Conservation (phyloP, 2,797 vertebrate genomes). For the Halcyon smyrnensis region DNA sequence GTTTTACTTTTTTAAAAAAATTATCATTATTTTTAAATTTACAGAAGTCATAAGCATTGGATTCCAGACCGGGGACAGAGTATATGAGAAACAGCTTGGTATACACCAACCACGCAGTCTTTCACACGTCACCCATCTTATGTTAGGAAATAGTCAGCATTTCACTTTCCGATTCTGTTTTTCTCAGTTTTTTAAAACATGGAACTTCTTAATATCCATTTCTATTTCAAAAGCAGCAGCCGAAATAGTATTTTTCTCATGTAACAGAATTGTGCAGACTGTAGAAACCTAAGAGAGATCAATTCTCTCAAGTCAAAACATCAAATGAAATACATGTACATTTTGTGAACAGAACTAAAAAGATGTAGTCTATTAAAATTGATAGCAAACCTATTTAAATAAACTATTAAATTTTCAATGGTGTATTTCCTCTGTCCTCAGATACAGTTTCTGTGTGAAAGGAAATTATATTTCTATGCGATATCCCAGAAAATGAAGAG, state of each 20-base stretch:
- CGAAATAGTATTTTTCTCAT: neutral
- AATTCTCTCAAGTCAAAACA: neutral
- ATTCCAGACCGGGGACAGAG: neutral
- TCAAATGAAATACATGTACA: neutral
- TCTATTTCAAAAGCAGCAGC: neutral
- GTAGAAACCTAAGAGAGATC: neutral
- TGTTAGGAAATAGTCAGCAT: neutral
- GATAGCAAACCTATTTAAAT: neutral
- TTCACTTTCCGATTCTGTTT: neutral
- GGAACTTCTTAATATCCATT: neutral
- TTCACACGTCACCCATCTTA: neutral
- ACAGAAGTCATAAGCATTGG: neutral
- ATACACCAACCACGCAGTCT: neutral
- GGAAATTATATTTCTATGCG: neutral
- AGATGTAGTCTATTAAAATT: neutral
- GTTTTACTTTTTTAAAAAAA: too few relatives aligned
- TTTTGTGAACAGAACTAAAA: slow-evolving; percentile 5
- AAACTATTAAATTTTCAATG: neutral
- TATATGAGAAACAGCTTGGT: neutral
- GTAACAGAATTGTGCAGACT: neutral
- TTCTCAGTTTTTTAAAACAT: neutral
- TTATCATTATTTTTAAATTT: neutral
- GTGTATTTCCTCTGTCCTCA: neutral
- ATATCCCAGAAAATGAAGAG: neutral
- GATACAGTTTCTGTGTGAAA: neutral